Evolutionary conservation across 1,140 invertebrate genomes (phyloP).

Genomic region (Drosophila mauritiana): DNA sequence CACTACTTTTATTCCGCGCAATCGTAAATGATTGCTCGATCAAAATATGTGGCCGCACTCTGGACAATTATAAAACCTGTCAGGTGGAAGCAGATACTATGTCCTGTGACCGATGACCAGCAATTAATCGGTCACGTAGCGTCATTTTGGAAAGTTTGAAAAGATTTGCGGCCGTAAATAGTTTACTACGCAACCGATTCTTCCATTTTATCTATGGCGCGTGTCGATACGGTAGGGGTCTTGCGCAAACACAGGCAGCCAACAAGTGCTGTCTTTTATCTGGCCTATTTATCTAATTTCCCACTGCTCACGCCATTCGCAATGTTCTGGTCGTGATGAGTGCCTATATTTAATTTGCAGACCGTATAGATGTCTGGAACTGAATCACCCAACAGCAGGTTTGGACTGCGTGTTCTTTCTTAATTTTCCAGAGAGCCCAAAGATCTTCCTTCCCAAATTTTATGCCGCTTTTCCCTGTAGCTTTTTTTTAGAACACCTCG

Average conservation of each 20-base stretch:
- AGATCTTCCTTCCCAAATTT: conserved; percentile 30
- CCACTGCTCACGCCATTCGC: conserved; percentile 30
- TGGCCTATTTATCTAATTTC: conserved; percentile 40
- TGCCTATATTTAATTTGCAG: conserved; percentile 19
- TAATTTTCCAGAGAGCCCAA: neutral
- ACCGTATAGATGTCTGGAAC: conserved; percentile 17
- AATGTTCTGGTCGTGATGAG: conserved; percentile 28
- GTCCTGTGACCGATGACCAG: conserved; percentile 25
- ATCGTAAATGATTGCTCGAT: conserved; percentile 28
- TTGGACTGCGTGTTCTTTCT: neutral
- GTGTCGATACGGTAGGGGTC: conserved; percentile 30
- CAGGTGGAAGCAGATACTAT: conserved; percentile 6
- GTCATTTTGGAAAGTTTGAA: neutral
- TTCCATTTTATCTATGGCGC: conserved; percentile 18
- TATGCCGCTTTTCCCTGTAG: conserved; percentile 19
- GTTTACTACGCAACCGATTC: conserved; percentile 5
- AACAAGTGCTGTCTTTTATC: conserved; percentile 18
- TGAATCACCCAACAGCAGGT: conserved; percentile 23
- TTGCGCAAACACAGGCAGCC: conserved; percentile 12
- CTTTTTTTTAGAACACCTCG: neutral
- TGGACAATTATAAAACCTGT: conserved; percentile 27
- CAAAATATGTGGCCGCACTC: conserved; percentile 21
- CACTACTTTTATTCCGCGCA: conserved; percentile 15
- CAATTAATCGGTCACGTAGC: conserved; percentile 28
- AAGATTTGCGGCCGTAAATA: neutral